These are phyloP conservation scores for Bugula neritina DNA, from an alignment of 2,888 invertebrate species.

Conservation along the genomic window DNA sequence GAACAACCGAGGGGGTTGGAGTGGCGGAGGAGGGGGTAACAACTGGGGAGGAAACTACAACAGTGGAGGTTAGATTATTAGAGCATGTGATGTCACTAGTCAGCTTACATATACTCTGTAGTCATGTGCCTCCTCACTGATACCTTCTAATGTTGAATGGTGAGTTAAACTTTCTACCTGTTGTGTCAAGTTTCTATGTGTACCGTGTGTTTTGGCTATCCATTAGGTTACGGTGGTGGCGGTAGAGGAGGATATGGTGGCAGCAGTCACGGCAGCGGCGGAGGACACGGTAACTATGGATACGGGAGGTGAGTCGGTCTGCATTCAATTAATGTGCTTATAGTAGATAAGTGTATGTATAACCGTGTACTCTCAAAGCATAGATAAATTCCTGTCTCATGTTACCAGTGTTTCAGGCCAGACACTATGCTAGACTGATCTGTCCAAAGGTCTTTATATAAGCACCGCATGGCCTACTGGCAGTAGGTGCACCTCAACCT, in stretches of 20 bases:
- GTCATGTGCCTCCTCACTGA: not conserved
- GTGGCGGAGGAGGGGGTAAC: slow-evolving; percentile 5
- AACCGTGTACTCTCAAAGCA: too few species aligned
- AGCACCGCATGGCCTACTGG: too few species aligned
- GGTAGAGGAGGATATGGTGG: not conserved
- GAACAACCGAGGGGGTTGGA: not conserved
- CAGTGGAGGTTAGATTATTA: too few species aligned
- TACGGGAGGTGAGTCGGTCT: not conserved
- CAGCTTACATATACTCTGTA: not conserved
- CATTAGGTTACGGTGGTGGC: slow-evolving; percentile 1
- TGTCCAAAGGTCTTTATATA: too few species aligned
- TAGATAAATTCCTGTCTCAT: not conserved
- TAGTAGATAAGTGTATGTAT: not conserved
- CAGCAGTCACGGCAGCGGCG: not conserved
- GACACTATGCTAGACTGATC: not conserved
- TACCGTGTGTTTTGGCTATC: not conserved
- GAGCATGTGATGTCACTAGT: too few species aligned
- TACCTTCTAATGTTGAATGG: not conserved
- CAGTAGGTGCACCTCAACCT: too few species aligned
- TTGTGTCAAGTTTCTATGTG: not conserved
- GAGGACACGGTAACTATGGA: not conserved
- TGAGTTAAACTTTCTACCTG: too few species aligned
- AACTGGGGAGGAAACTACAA: not conserved
- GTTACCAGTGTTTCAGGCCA: not conserved
- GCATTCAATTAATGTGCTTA: too few species aligned